phyloP scores from a whole-genome alignment of 1,140 invertebrate species.

The Macrocentrus cingulum region DNA sequence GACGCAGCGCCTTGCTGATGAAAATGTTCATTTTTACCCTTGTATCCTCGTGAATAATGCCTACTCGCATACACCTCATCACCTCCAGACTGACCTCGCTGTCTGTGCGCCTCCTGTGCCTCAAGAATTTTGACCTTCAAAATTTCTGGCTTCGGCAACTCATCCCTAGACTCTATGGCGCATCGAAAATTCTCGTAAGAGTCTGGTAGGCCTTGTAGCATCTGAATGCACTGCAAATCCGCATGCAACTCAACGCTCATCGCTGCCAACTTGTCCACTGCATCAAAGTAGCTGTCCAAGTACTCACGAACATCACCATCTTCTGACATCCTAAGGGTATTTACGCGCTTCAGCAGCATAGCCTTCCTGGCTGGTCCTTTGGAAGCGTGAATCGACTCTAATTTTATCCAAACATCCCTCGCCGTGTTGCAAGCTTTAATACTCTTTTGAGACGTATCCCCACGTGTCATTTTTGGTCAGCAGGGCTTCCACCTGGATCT shows the following conservation, averaged over 20 bases:
- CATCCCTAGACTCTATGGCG: too few relatives aligned
- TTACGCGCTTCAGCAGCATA: neutral
- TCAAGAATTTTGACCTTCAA: too few relatives aligned
- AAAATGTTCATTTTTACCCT: too few relatives aligned
- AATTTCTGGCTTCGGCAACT: too few relatives aligned
- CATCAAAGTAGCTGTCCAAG: neutral
- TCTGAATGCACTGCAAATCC: neutral
- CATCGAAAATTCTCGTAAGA: slow-evolving; percentile 5
- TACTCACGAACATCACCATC: neutral
- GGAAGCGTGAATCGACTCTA: neutral
- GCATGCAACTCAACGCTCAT: neutral
- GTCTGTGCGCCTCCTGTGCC: too few relatives aligned
- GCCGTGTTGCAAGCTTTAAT: neutral
- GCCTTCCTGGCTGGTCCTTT: neutral
- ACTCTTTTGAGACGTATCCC: neutral
- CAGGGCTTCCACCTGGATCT: too few relatives aligned
- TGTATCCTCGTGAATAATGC: too few relatives aligned
- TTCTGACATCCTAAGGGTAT: neutral
- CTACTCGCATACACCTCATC: too few relatives aligned
- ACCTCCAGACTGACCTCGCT: too few relatives aligned
- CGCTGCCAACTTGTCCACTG: neutral
- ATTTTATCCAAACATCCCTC: neutral
- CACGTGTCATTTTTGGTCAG: neutral
- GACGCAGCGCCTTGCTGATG: too few relatives aligned
- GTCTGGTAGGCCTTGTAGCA: neutral